Percentiles rank a stretch among this genome's conserved stretches.
phyloP scores from a whole-genome alignment of 2,797 vertebrate species.

The Mastacembelus armatus region DNA sequence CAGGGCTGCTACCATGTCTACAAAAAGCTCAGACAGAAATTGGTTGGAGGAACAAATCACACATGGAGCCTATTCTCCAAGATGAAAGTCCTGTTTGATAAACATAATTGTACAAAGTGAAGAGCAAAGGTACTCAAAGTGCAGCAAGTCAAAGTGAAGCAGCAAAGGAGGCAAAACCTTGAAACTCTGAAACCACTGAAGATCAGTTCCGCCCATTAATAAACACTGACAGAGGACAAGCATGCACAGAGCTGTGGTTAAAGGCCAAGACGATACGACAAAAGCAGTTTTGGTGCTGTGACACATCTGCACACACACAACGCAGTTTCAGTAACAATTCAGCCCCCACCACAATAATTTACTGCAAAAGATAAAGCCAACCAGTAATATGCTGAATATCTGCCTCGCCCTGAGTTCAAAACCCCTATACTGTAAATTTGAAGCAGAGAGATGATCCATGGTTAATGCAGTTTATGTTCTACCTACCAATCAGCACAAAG shows the following conservation, averaged over 20 bases:
- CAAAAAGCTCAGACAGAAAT: neutral
- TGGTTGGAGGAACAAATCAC: neutral
- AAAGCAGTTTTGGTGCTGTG: constrained; percentile 6
- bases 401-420: constrained; percentile 2
- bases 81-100: constrained; percentile 7
- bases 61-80: constrained; percentile 3
- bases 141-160: constrained; percentile 2
- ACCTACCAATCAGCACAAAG: constrained; percentile 29
- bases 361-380: constrained; percentile 33
- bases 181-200: constrained; percentile 6
- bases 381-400: constrained; percentile 13
- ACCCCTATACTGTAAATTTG: constrained; percentile 37
- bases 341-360: constrained; percentile 21
- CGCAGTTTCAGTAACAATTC: constrained; percentile 14
- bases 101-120: constrained; percentile 1
- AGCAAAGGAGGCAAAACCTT: neutral
- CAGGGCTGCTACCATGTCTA: neutral
- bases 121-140: neutral
- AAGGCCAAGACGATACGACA: constrained; percentile 19
- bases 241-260: neutral
- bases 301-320: neutral
- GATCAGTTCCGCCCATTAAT: constrained; percentile 3
- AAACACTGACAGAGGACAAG: neutral
- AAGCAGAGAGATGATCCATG: constrained; percentile 19
- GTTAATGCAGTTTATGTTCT: constrained; percentile 9